phyloP scores from a whole-genome alignment of 2,888 invertebrate species.

The Augiades crinisus region DNA sequence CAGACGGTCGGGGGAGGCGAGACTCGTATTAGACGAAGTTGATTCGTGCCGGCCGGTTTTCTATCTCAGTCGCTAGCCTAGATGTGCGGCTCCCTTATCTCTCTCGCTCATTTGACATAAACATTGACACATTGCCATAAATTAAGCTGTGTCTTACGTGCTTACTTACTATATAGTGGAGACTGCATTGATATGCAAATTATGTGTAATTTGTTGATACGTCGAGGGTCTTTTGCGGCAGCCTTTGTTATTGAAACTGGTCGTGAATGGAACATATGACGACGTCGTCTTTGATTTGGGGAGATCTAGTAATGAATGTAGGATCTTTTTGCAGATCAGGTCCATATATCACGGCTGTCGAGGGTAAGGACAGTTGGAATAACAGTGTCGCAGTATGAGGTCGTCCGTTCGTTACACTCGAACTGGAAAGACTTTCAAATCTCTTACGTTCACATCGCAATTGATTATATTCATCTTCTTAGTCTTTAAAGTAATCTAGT shows the following conservation, averaged over 20 bases:
- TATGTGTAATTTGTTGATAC: conserved; percentile 78
- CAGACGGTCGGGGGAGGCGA: conserved; percentile 39
- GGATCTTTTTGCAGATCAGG: conserved; percentile 46
- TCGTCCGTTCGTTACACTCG: conserved; percentile 32
- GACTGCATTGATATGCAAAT: conserved; percentile 71
- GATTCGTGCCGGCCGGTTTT: conserved; percentile 39
- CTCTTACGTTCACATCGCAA: conserved; percentile 27
- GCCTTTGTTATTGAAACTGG: conserved; percentile 69
- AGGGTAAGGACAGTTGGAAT: conserved; percentile 60
- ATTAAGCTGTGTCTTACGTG: conserved; percentile 60
- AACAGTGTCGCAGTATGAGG: conserved; percentile 52
- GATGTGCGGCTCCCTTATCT: conserved; percentile 41
- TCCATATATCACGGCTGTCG: conserved; percentile 62
- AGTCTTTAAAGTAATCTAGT: background rate
- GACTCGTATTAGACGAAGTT: conserved; percentile 43
- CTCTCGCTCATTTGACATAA: conserved; percentile 55
- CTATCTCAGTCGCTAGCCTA: conserved; percentile 58
- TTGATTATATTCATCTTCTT: background rate
- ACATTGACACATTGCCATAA: conserved; percentile 56
- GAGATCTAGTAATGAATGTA: conserved; percentile 49
- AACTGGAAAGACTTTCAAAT: conserved; percentile 35
- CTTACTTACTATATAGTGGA: conserved; percentile 48
- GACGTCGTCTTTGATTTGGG: conserved; percentile 62
- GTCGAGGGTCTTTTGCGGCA: conserved; percentile 78
- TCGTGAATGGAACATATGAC: conserved; percentile 72